Evolutionary conservation across 2,797 vertebrate genomes (phyloP).

Genomic region (Enteromius anoplus): DNA sequence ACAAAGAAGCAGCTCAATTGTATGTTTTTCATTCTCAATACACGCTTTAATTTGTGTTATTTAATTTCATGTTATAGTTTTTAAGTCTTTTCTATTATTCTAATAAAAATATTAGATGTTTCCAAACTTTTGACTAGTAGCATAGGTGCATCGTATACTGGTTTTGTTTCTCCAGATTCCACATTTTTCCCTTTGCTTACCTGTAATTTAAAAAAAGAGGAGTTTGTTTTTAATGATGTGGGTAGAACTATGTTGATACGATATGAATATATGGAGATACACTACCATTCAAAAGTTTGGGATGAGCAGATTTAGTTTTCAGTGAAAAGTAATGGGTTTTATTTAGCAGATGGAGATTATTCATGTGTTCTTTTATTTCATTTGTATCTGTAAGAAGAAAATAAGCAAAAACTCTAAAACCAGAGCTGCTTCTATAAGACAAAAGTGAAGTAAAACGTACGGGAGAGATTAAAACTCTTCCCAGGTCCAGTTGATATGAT

Average conservation of each 20-base stretch:
- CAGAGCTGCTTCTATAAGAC: background rate
- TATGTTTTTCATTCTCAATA: no score
- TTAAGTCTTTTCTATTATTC: background rate
- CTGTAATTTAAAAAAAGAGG: background rate
- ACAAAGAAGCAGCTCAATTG: no score
- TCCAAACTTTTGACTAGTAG: background rate
- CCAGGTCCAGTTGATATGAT: background rate
- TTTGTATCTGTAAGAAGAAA: background rate
- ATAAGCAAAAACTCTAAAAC: slow-evolving; percentile 4
- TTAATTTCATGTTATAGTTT: background rate
- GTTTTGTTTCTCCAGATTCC: background rate
- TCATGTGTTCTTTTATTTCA: background rate
- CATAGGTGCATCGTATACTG: background rate
- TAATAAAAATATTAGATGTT: background rate
- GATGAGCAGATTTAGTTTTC: background rate
- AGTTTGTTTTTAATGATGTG: background rate
- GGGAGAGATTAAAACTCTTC: background rate
- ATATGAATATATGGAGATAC: background rate
- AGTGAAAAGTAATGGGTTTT: background rate
- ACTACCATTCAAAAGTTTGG: background rate
- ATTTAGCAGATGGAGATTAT: background rate
- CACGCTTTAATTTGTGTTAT: background rate
- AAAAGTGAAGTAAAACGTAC: background rate
- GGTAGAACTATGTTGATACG: background rate
- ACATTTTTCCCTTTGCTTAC: background rate